Base-by-base conservation (phyloP, 2,888 invertebrate species). In the Danaus chrysippus region DNA sequence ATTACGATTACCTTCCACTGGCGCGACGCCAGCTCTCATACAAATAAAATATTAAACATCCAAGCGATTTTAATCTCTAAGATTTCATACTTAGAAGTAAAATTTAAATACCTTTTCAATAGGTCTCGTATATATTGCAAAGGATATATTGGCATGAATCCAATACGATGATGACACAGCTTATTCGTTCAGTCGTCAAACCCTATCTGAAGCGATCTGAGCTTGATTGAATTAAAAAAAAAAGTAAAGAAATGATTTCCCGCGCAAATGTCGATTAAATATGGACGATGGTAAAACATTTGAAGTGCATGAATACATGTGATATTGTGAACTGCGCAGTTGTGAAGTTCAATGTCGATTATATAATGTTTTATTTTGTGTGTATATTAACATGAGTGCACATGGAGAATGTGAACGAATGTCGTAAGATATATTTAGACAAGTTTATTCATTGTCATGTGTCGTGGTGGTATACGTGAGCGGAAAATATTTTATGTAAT, bases 321-420 rank as follows among this genome's bases (percentile, higher is more conserved):
- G 66, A 79, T 74, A 74, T 59, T 13, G 42, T 58, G 17, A 63
- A 64, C 67, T 73, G 76, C 69, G 73, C 70, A 75, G 67, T 72
- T 73, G 71, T 72, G 71, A 84, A 83, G 81, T 84, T 83, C 82
- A 79, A 78, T 81, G 80, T 68, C 76, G 70, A 73, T 88, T 88
- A 88, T 79, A 76, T 87, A 88, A 87, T 82, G 73, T 73, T 75
- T 75, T 73, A 69, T 70, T 34, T 76, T 73, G 75, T 72, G 69
- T 64, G 62, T 59, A 34, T 34, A 17, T 49, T 49, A 49, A 49
- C 49, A 49, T 49, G 49, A 49, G 49, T 49, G 49, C 49, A 49
- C 49, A 49, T 49, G 49, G 49, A 49, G 17, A 17, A 49, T 49
- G 17, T 17, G 49, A 11, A 49, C 49, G 11, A 49, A 10, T 17